Conservation (phyloP, 2,797 vertebrate genomes). For the Cottoperca gobio region DNA sequence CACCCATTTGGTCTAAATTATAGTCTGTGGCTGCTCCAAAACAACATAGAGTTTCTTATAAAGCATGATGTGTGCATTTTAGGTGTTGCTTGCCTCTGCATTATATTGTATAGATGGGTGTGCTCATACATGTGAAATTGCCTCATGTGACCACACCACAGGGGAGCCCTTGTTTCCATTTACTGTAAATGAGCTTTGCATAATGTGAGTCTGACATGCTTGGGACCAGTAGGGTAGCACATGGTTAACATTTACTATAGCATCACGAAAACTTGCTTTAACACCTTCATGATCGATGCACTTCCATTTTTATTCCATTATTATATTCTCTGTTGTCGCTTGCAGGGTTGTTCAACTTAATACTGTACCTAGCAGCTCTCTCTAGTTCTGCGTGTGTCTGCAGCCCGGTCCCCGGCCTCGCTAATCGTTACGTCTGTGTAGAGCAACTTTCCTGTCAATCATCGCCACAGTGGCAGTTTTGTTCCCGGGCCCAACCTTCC, state of each 20-base stretch:
- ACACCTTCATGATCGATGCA: slow-evolving; percentile 19
- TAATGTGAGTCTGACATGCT: slow-evolving; percentile 42
- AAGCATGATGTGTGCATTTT: slow-evolving; percentile 73
- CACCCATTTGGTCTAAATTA: slow-evolving; percentile 82
- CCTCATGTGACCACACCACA: slow-evolving; percentile 53
- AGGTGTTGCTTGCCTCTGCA: slow-evolving; percentile 65
- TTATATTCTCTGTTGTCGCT: slow-evolving; percentile 1
- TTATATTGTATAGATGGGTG: slow-evolving; percentile 39
- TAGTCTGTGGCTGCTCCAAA: slow-evolving; percentile 71
- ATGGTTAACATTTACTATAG: slow-evolving; percentile 33
- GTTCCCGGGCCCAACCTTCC: slow-evolving; percentile 71
- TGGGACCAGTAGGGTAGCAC: slow-evolving; percentile 22
- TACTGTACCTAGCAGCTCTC: slow-evolving; percentile 11
- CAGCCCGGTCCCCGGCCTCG: slow-evolving; percentile 25
- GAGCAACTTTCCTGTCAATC: slow-evolving; percentile 80
- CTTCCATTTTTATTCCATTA: slow-evolving; percentile 34
- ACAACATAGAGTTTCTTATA: slow-evolving; percentile 71
- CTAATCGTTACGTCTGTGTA: slow-evolving; percentile 65
- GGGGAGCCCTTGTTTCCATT: slow-evolving; percentile 66
- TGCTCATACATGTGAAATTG: slow-evolving; percentile 32
- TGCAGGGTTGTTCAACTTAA: slow-evolving; percentile 2
- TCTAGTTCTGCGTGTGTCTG: slow-evolving; percentile 31
- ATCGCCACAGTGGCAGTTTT: slow-evolving; percentile 82
- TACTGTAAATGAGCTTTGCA: slow-evolving; percentile 70
- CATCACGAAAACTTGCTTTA: slow-evolving; percentile 28